These are phyloP conservation scores for Monopterus albus DNA, from an alignment of 2,113 vertebrate species.

Conservation along the genomic window DNA sequence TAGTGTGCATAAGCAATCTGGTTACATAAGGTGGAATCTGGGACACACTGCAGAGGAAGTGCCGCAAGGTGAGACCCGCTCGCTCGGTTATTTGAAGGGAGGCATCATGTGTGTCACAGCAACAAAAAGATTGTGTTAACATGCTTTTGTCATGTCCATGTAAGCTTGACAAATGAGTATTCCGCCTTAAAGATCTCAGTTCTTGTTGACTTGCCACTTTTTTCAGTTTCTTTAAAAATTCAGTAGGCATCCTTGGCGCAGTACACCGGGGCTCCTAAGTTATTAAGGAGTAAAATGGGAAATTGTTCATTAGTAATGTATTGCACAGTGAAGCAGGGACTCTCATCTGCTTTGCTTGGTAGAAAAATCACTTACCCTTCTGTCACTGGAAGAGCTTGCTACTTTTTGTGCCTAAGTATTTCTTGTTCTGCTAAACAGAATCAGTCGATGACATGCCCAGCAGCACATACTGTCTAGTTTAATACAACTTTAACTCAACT, in stretches of 20 bases:
- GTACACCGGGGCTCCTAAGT: conserved; percentile 50
- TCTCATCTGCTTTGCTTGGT: conserved; percentile 30
- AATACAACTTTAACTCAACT: conserved; percentile 52
- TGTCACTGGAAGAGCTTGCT: conserved; percentile 22
- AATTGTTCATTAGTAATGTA: conserved; percentile 68
- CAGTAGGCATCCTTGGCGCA: conserved; percentile 53
- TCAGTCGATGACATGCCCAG: conserved; percentile 22
- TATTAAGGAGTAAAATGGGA: conserved; percentile 59
- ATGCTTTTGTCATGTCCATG: conserved; percentile 43
- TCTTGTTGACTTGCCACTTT: conserved; percentile 45
- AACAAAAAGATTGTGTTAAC: conserved; percentile 46
- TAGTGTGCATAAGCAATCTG: conserved; percentile 57
- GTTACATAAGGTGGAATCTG: conserved; percentile 69
- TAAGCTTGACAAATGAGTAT: conserved; percentile 59
- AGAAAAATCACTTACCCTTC: conserved; percentile 24
- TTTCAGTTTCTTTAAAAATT: conserved; percentile 63
- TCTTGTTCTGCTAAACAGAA: conserved; percentile 30
- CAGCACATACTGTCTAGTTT: conserved; percentile 39
- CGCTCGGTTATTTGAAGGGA: conserved; percentile 49
- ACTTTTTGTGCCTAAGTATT: conserved; percentile 34
- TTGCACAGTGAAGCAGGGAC: conserved; percentile 33
- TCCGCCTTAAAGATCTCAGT: conserved; percentile 50
- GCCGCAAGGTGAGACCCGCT: conserved; percentile 55
- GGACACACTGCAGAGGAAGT: conserved; percentile 56
- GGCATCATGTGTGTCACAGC: conserved; percentile 49